Base-by-base conservation (phyloP, 2,797 vertebrate species). In the Sebastes cheni region DNA sequence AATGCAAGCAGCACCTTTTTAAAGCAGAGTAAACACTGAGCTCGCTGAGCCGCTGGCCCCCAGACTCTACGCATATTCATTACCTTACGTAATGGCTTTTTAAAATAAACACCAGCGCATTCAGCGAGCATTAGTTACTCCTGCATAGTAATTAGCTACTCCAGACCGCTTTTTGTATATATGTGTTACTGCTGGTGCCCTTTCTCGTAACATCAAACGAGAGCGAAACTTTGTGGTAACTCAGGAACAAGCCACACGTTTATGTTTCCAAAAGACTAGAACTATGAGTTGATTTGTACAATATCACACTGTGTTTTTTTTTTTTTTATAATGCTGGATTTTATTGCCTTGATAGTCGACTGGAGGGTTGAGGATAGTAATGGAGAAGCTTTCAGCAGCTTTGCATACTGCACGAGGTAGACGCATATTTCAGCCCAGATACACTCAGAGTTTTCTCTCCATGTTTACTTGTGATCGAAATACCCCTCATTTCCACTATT, bases 81-180 rank as follows among this genome's bases (percentile, higher is more conserved):
- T 93, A 90, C 84, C 84, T 91, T 91, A 88, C 8, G 73, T 91
- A 92, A 94, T 92, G 84, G 83, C 74, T 90, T 91, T 93, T 92
- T 84, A 75, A 92, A 93, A 88, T 88, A 89, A 91, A 91, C 86
- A 87, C 66, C 59, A 83, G 54, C 59, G 75, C 79, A 73, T 90
- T 92, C 83, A 89, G 82, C 52, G 50, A 77, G 69, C 87, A 89
- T 88, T 79, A 86, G 73, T 89, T 91, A 83, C 86, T 83, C 72
- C 64, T 84, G 82, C 76, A 88, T 81, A 67, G 61, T 79, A 87
- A 92, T 91, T 84, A 83, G 72, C 64, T 77, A 76, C 67, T 76
- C 8, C 27, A 85, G 76, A 77, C 68, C 20, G 52, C 58, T 80
- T 69, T 74, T 56, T 76, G 42, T 39, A 39, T 71, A 60, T 54